Percentiles rank a stretch among this genome's conserved stretches.
phyloP scores from a whole-genome alignment of 1,140 invertebrate species.

The Drosophila punjabiensis region DNA sequence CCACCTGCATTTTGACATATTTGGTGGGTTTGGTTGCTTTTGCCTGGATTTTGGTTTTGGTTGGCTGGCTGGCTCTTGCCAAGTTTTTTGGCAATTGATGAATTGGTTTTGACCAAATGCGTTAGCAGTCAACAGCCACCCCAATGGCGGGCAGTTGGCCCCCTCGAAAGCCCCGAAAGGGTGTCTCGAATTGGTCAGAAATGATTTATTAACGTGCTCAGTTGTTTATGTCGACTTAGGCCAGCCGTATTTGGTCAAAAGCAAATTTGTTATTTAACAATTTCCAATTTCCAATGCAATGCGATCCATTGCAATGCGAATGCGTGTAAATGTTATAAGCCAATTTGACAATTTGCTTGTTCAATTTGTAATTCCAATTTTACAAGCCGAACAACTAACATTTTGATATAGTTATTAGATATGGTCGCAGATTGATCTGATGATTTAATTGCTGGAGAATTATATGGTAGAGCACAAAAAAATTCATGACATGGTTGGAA shows the following conservation, averaged over 20 bases:
- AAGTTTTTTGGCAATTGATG: constrained; percentile 75
- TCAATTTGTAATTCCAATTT: constrained; percentile 57
- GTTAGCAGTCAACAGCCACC: constrained; percentile 58
- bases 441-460: constrained; percentile 43
- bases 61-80: constrained; percentile 44
- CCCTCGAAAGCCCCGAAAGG: constrained; percentile 67
- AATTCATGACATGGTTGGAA: constrained; percentile 6
- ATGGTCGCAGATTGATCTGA: constrained; percentile 41
- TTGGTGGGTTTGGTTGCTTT: constrained; percentile 60
- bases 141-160: constrained; percentile 55
- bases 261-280: constrained; percentile 82
- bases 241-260: constrained; percentile 53
- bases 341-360: constrained; percentile 51
- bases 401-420: constrained; percentile 79
- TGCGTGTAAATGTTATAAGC: constrained; percentile 63
- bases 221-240: constrained; percentile 78
- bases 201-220: constrained; percentile 80
- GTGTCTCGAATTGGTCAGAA: constrained; percentile 71
- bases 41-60: constrained; percentile 23
- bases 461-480: constrained; percentile 6
- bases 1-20: constrained; percentile 81
- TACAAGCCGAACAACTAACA: constrained; percentile 49
- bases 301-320: constrained; percentile 61
- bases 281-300: constrained; percentile 58
- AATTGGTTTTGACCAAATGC: constrained; percentile 78